Base-by-base conservation (phyloP, 2,888 invertebrate genomes). In the Achlya flavicornis region DNA sequence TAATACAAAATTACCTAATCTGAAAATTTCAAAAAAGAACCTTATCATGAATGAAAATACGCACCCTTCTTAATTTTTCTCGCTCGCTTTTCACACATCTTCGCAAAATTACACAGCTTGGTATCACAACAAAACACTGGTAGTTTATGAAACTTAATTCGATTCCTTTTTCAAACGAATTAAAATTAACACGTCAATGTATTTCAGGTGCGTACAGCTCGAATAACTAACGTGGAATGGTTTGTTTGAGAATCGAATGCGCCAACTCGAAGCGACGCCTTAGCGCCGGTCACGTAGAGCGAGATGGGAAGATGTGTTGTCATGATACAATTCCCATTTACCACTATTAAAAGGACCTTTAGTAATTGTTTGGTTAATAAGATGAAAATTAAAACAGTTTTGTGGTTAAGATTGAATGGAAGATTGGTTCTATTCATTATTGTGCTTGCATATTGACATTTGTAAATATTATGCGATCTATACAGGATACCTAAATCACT, bases 1-100 rank as follows among this genome's bases (percentile, higher is more conserved):
- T 3, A 12, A 4, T 10, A 7, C 7, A 35, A 35, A 35, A 38
- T 10, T 38, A 3, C 3, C 0, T 12, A 12, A 64, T 68, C 68
- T 66, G 63, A 65, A 48, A 61, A 61, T 63, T 46, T 35, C 58
- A 53, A 59, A 48, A 61, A 46, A 58, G 53, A n/a, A 16, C 12
- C 35, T 16, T 19, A 41, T 59, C 1, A 66, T 12, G 4, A 48
- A 64, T 59, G 4, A 67, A 63, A 41, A 60, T 33, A 73, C 80
- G n/a, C 67, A 91, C 91, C 89, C 85, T 80, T 90, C 65, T 86
- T 89, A 19, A 86, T 79, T 74, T 88, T 89, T 66, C 85, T 87
- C 57, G 73, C 80, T 71, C 89, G 85, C 79, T 89, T 91, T 71
- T 91, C 88, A 85, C 91, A 91, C 91, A 91, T 90, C 60, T 72